A percentile compares a stretch with the other conserved stretches of the same genome.
phyloP scores from a whole-genome alignment of 2,888 invertebrate species.

The Diarsia dahlii region DNA sequence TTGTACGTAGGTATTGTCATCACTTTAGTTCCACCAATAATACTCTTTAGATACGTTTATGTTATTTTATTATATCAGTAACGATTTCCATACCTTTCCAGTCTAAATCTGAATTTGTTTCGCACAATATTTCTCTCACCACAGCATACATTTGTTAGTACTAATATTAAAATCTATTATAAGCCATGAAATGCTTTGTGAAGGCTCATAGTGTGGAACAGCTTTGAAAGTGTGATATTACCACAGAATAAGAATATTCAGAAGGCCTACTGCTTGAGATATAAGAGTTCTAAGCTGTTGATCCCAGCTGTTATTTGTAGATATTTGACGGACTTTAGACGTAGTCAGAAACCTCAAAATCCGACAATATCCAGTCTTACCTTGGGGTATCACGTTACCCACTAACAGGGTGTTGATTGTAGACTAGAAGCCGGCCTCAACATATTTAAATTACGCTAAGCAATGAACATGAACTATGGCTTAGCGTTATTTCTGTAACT shows the following conservation, averaged over 20 bases:
- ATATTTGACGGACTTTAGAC: neutral
- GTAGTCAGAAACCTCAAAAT: neutral
- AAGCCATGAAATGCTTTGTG: constrained; percentile 43
- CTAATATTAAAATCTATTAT: constrained; percentile 32
- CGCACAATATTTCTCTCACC: constrained; percentile 34
- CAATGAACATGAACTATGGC: too few species aligned
- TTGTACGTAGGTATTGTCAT: neutral
- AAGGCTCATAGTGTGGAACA: neutral
- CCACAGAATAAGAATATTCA: constrained; percentile 13
- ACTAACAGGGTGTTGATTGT: too few species aligned
- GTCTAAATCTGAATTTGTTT: constrained; percentile 39
- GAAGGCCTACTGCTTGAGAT: constrained; percentile 5
- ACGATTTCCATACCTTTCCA: constrained; percentile 31
- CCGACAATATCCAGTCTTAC: neutral
- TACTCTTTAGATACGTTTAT: constrained; percentile 28
- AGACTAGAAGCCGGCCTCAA: too few species aligned
- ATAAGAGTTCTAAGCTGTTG: neutral
- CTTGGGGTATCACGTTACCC: too few species aligned
- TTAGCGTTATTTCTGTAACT: too few species aligned
- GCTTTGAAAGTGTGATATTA: constrained; percentile 35
- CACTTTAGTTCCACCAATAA: constrained; percentile 23
- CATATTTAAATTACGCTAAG: too few species aligned
- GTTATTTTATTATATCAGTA: constrained; percentile 22
- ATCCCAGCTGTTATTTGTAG: neutral
- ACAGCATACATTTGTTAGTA: constrained; percentile 16